These are phyloP conservation scores for Theodoxus fluviatilis DNA, from an alignment of 2,888 invertebrate species.

Conservation along the genomic window DNA sequence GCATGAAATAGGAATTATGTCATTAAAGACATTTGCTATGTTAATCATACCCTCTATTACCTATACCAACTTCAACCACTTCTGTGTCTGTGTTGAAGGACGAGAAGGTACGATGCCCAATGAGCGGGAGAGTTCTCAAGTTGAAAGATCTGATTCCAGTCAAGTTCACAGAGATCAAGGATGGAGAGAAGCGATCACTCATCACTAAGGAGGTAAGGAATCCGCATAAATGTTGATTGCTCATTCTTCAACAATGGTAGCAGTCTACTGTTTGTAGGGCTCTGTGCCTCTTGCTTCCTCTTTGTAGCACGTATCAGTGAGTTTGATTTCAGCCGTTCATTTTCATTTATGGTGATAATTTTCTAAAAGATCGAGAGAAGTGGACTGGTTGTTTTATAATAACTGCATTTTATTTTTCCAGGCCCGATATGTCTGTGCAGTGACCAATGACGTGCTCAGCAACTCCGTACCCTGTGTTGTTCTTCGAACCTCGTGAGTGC, in stretches of 20 bases:
- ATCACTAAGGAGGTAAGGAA: conserved; percentile 80
- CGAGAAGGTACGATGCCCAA: conserved; percentile 81
- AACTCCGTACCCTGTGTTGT: conserved; percentile 90
- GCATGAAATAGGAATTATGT: neutral
- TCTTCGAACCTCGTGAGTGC: conserved; percentile 81
- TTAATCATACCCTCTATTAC: no score
- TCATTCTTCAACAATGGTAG: no score
- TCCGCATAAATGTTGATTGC: no score
- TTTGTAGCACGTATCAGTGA: no score
- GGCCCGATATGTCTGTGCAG: conserved; percentile 93
- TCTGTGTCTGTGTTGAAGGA: conserved; percentile 66
- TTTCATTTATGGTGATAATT: no score
- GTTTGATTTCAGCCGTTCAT: no score
- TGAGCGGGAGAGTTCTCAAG: conserved; percentile 84
- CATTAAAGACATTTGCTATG: no score
- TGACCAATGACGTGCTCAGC: conserved; percentile 93
- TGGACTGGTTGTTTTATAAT: no score
- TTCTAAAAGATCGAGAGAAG: no score
- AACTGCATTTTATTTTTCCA: conserved; percentile 35
- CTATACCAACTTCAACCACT: neutral
- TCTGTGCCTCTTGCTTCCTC: no score
- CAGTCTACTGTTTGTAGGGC: no score
- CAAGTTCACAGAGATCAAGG: conserved; percentile 89
- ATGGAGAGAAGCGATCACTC: conserved; percentile 84
- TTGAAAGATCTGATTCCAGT: conserved; percentile 91